Base-by-base conservation (phyloP, 2,113 vertebrate species). In the Xenus cinereus region DNA sequence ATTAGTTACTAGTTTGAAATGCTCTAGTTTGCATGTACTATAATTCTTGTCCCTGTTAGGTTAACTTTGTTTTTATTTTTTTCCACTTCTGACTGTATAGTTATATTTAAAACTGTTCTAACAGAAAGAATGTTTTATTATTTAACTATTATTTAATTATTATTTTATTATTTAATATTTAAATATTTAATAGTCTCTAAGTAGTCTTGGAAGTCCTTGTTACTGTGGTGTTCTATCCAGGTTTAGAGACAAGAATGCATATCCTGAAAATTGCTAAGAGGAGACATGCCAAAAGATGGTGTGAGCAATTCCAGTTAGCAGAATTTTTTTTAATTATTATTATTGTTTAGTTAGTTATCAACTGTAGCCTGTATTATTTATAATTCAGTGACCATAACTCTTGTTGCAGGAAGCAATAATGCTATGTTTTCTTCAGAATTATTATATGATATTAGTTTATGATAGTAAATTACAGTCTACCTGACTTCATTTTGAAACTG, bases 301-400 rank as follows among this genome's bases (percentile, higher is more conserved):
- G 50, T 59, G n/a, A 80, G 54, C 53, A 72, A 60, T 86, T 86
- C 32, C 39, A 60, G 6, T 85, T 79, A 76, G 15, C 27, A 64
- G 23, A 3, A 2, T 0, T 2, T 32, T 59, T 74, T 1, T 32
- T 3, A 41, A 30, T 37, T 7, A 35, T 37, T 8, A 35, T 37
- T 76, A 7, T 75, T 80, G 27, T 39, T 90, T 1, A 2, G 3
- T 66, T 82, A 24, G 7, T 89, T 81, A 48, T 86, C 86, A 64
- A 59, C 28, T 46, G 37, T 75, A 78, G 8, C 12, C 28, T 85
- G 19, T 67, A 63, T 33, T 39, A n/a, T 60, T 88, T 88, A 26
- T 64, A 54, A 75, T 85, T 68, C 9, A 15, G 19, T 84, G 5
- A 14, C 19, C n/a, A 9, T 85, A 68, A 54, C 7, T 73, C 27